Conservation (phyloP, 2,797 vertebrate genomes). For the Coilia nasus region DNA sequence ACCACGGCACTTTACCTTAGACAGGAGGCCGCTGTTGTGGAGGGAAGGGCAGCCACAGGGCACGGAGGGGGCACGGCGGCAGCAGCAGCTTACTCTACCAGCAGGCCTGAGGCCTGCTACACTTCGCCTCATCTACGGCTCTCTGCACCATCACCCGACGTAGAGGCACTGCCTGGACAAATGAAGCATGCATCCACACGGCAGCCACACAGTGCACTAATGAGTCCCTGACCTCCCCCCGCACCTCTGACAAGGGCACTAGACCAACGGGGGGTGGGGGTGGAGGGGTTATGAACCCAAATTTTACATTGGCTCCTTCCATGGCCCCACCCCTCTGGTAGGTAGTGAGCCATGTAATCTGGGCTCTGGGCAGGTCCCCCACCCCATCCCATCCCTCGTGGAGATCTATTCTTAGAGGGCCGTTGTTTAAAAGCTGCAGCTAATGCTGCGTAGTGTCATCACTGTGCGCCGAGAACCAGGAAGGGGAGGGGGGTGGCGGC, state of each 20-base stretch:
- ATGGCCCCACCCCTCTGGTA: background rate
- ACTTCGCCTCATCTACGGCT: background rate
- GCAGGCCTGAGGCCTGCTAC: background rate
- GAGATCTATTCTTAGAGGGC: background rate
- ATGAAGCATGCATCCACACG: background rate
- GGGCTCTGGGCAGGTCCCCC: background rate
- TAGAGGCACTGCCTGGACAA: background rate
- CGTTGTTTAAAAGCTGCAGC: background rate
- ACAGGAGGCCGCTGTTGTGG: background rate
- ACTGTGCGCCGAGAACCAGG: too few species aligned
- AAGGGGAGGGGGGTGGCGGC: too few species aligned
- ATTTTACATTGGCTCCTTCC: conserved; percentile 1
- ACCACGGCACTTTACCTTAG: background rate
- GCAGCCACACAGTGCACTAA: background rate
- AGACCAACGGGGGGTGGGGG: background rate
- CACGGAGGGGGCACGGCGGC: background rate
- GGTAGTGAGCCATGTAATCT: background rate
- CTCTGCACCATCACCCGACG: background rate
- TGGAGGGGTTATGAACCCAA: background rate
- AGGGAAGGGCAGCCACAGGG: background rate
- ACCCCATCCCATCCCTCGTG: background rate
- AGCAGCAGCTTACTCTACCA: background rate
- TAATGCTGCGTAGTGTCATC: background rate
- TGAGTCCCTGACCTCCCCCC: background rate
- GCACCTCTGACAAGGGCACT: background rate